phyloP scores from a whole-genome alignment of 92 coral and sea anemone species.

The Porites divaricata region DNA sequence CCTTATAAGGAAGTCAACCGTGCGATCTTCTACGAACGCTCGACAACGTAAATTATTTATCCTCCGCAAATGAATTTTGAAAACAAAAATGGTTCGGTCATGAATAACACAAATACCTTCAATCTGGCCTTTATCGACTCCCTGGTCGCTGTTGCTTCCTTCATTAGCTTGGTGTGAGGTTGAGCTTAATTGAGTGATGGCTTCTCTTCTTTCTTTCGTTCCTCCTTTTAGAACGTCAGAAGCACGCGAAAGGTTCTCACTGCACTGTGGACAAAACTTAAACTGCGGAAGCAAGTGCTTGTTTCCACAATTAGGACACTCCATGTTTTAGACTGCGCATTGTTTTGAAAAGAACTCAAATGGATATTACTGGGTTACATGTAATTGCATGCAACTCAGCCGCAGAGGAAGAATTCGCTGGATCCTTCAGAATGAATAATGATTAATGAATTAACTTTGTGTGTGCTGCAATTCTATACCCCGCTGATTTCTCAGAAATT shows the following conservation, averaged over 20 bases:
- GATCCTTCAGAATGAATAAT: not conserved
- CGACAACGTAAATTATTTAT: too few relatives aligned
- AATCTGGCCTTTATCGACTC: too few relatives aligned
- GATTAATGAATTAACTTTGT: too few relatives aligned
- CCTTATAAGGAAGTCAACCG: too few relatives aligned
- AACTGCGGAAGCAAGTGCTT: not conserved
- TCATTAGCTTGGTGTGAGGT: not conserved
- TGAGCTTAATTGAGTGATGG: not conserved
- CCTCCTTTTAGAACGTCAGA: not conserved
- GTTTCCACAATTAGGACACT: conserved; percentile 21
- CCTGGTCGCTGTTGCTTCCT: not conserved
- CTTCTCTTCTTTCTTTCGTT: not conserved
- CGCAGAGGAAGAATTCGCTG: too few relatives aligned
- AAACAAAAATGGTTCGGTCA: not conserved
- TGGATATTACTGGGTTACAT: not conserved
- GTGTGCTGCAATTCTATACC: too few relatives aligned
- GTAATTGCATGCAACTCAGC: too few relatives aligned
- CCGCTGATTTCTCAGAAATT: too few relatives aligned
- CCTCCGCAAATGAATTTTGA: too few relatives aligned
- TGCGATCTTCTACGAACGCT: too few relatives aligned
- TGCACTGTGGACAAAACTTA: conserved; percentile 13
- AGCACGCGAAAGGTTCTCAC: not conserved
- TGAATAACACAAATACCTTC: conserved; percentile 10
- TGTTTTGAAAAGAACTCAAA: not conserved
- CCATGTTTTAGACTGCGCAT: conserved; percentile 2